A percentile compares a stretch with the other conserved stretches of the same genome.
Conservation (phyloP, 2,888 invertebrate species). For the Ethmia dodecea region DNA sequence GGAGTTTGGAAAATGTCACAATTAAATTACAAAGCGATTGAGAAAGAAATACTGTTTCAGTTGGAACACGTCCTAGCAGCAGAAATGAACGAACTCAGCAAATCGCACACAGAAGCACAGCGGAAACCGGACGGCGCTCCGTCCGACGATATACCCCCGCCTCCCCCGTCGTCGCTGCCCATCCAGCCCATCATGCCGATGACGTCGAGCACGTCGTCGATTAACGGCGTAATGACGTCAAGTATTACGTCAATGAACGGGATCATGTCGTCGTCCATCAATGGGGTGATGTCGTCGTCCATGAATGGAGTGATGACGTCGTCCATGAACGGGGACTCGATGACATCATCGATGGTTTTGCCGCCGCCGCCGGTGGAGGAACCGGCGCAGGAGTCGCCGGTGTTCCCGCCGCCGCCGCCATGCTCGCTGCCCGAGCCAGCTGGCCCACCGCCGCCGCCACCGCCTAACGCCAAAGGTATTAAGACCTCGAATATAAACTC, state of each 20-base stretch:
- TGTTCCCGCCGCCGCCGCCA: constrained; percentile 65
- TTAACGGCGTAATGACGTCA: constrained; percentile 21
- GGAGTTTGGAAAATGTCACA: too few relatives aligned
- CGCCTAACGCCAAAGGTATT: constrained; percentile 60
- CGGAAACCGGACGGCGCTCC: constrained; percentile 69
- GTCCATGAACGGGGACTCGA: constrained; percentile 35
- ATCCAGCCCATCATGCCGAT: constrained; percentile 43
- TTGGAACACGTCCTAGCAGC: constrained; percentile 65
- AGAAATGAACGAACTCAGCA: constrained; percentile 62
- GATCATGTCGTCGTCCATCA: constrained; percentile 8
- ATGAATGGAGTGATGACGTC: constrained; percentile 19
- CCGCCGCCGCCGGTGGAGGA: constrained; percentile 46
- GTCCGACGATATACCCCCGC: constrained; percentile 57
- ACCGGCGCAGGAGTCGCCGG: constrained; percentile 40
- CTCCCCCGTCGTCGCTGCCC: constrained; percentile 52
- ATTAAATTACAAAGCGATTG: too few relatives aligned
- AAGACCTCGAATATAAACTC: too few relatives aligned
- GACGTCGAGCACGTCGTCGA: constrained; percentile 28
- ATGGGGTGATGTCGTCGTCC: constrained; percentile 18
- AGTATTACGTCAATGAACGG: constrained; percentile 14
- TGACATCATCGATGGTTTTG: constrained; percentile 43
- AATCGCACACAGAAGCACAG: constrained; percentile 52
- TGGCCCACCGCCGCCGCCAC: constrained; percentile 75
- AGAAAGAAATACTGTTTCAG: too few relatives aligned
- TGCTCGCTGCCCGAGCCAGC: constrained; percentile 85